phyloP scores from a whole-genome alignment of 2,888 invertebrate species.

The Caenorhabditis sp. region DNA sequence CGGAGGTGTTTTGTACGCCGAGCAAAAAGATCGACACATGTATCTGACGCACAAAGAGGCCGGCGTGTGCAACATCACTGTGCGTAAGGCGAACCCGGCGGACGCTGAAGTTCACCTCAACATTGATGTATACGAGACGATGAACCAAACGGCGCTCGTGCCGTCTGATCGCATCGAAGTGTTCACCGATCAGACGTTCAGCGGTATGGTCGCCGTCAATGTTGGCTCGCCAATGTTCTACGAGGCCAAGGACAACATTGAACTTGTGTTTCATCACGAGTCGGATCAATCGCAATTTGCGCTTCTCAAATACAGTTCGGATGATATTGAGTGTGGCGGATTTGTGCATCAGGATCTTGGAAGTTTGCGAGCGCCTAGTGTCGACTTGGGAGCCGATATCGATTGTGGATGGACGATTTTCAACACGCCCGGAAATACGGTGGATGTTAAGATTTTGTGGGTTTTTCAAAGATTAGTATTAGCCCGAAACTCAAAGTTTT shows the following conservation, averaged over 20 bases:
- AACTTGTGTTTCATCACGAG: conserved; percentile 21
- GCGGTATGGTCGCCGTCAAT: neutral
- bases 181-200: neutral
- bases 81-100: neutral
- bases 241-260: conserved; percentile 15
- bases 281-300: conserved; percentile 22
- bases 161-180: neutral
- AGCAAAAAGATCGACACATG: conserved; percentile 14
- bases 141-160: neutral
- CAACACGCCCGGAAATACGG: conserved; percentile 27
- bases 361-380: conserved; percentile 11
- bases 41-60: conserved; percentile 22
- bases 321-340: conserved; percentile 32
- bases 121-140: neutral
- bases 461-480: too few species aligned
- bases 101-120: neutral
- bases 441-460: neutral
- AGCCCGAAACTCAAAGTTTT: too few species aligned
- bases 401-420: conserved; percentile 27
- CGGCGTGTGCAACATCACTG: conserved; percentile 38
- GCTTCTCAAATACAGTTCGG: conserved; percentile 21
- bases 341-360: conserved; percentile 25
- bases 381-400: conserved; percentile 17
- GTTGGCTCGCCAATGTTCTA: conserved; percentile 5
- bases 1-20: conserved; percentile 61